Evolutionary conservation across 1,140 invertebrate species (phyloP).

Genomic region (Pogonomyrmex californicus): DNA sequence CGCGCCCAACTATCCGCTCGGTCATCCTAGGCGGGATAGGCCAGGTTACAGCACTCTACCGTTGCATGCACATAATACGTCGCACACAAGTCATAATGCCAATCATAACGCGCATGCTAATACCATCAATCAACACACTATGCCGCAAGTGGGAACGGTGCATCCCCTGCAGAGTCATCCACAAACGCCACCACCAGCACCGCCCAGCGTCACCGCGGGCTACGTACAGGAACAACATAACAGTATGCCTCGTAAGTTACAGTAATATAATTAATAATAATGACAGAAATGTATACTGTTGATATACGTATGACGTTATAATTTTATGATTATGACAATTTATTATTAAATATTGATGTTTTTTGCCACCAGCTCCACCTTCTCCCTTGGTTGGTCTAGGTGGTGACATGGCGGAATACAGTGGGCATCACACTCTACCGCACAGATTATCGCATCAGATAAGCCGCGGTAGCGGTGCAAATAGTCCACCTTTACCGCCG

Average conservation of each 20-base stretch:
- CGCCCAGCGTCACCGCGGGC: constrained; percentile 84
- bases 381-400: constrained; percentile 91
- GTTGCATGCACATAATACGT: constrained; percentile 86
- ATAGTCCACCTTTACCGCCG: constrained; percentile 93
- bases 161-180: constrained; percentile 88
- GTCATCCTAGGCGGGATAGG: constrained; percentile 92
- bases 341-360: constrained; percentile 9
- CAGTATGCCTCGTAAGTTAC: constrained; percentile 93
- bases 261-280: constrained; percentile 9
- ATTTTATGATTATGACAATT: not conserved
- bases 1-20: constrained; percentile 96
- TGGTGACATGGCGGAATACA: constrained; percentile 86
- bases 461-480: constrained; percentile 88
- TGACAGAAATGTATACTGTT: not conserved
- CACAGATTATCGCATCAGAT: constrained; percentile 88
- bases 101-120: constrained; percentile 84
- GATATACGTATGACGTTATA: not conserved
- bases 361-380: constrained; percentile 89
- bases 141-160: constrained; percentile 89
- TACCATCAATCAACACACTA: constrained; percentile 85
- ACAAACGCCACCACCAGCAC: constrained; percentile 89
- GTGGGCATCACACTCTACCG: constrained; percentile 87
- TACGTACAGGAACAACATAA: constrained; percentile 89
- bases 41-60: constrained; percentile 94
- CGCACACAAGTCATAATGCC: constrained; percentile 79